Evolutionary conservation across 2,797 vertebrate genomes (phyloP).

Genomic region (Holocentrus rufus): DNA sequence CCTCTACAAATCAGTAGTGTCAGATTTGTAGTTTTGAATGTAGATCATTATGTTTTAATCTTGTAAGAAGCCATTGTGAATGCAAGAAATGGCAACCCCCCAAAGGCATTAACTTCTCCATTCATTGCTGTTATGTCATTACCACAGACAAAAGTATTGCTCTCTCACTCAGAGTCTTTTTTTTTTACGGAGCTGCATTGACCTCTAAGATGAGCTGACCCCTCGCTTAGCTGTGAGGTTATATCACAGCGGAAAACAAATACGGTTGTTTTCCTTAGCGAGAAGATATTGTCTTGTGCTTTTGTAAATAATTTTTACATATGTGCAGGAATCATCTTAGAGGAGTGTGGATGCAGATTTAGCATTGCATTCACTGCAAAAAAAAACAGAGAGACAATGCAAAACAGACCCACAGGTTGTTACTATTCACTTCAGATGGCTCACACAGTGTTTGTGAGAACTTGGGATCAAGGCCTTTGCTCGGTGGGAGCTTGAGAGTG

Average conservation of each 20-base stretch:
- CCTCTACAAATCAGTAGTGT: no score
- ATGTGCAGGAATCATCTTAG: no score
- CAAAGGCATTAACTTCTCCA: conserved; percentile 37
- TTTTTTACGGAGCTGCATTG: background rate
- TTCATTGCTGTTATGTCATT: conserved; percentile 60
- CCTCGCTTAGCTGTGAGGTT: conserved; percentile 15
- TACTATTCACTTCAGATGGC: no score
- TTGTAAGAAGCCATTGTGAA: conserved; percentile 16
- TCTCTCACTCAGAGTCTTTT: conserved; percentile 48
- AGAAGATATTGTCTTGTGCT: background rate
- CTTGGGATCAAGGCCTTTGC: no score
- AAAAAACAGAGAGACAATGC: no score
- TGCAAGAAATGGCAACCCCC: conserved; percentile 26
- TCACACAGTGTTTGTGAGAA: no score
- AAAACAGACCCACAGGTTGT: no score
- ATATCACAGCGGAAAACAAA: background rate
- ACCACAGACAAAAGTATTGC: conserved; percentile 39
- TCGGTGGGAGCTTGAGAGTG: no score
- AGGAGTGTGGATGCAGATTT: no score
- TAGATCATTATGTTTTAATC: conserved; percentile 15
- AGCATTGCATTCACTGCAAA: no score
- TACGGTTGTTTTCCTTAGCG: conserved; percentile 15
- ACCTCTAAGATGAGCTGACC: conserved; percentile 34
- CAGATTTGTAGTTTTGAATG: conserved; percentile 19
- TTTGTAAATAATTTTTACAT: background rate